Evolutionary conservation across 2,113 vertebrate genomes (phyloP).

Genomic region (Carollia perspicillata): DNA sequence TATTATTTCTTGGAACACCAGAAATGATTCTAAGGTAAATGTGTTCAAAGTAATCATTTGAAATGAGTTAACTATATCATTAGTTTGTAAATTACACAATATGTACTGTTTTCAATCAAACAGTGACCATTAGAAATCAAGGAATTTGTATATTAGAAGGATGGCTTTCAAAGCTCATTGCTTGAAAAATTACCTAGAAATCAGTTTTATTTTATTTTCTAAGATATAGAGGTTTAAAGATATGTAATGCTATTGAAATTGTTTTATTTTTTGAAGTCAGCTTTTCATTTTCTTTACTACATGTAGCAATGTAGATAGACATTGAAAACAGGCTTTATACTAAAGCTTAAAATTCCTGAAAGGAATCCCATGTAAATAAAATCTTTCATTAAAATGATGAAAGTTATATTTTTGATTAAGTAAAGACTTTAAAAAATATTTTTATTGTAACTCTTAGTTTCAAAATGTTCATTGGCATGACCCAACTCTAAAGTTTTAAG

Average conservation of each 20-base stretch:
- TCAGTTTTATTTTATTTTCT: slow-evolving; percentile 63
- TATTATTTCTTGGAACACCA: slow-evolving; percentile 72
- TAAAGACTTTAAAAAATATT: not conserved
- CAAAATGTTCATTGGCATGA: not conserved
- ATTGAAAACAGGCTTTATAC: not conserved
- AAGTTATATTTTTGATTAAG: not conserved
- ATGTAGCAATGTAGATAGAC: not conserved
- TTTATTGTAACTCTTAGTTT: not conserved
- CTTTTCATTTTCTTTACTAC: slow-evolving; percentile 22
- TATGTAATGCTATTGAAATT: slow-evolving; percentile 38
- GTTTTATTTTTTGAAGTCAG: slow-evolving; percentile 48
- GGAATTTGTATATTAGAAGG: slow-evolving; percentile 51
- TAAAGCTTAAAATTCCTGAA: slow-evolving; percentile 2
- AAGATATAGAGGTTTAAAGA: slow-evolving; percentile 48
- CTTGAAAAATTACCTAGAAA: slow-evolving; percentile 68
- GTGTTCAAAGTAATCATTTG: slow-evolving; percentile 70
- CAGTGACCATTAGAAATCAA: slow-evolving; percentile 66
- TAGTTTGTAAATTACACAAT: slow-evolving; percentile 54
- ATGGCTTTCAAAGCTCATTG: slow-evolving; percentile 59
- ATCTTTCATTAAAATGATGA: not conserved
- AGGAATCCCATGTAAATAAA: slow-evolving; percentile 25
- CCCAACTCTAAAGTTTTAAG: not conserved
- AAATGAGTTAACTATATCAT: slow-evolving; percentile 56
- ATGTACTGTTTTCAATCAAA: slow-evolving; percentile 60
- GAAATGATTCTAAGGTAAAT: slow-evolving; percentile 61